Evolutionary conservation across 2,888 invertebrate genomes (phyloP), one percentile per base, ranked within the genome.

Genomic region (Brachyptera risi): DNA sequence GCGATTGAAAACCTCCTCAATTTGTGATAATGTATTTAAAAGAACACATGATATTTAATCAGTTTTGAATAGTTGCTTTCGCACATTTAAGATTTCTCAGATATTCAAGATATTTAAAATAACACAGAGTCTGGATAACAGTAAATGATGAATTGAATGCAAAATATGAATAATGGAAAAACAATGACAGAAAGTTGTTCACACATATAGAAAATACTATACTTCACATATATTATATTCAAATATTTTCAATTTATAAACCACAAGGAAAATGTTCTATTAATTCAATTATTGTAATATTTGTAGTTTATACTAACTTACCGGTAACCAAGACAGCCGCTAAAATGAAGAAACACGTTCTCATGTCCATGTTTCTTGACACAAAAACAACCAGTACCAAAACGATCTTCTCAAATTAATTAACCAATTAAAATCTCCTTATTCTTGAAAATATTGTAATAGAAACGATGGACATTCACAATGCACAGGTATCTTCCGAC

Each of bases 321-420:
- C 54, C 54, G 35, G 54, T 37, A 9, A 35, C 37, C 7, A 54
- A 15, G 19, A 54, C 35, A 3, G 54, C 37, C 11, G 23, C 31
- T 5, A 54, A 35, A 13, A 54, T 21, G 21, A 54, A 21, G 54
- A 54, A 7, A 37, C 21, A 21, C 11, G 54, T 54, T 11, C 19
- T 37, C 35, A 31, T 21, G 19, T 54, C 54, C 54, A 54, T 54
- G 27, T 3, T 37, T 54, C 35, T 54, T 19, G 35, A 11, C 35
- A 19, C 54, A 35, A 11, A 4, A 23, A 2, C 47, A 47, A 47
- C 47, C 21, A 47, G 21, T 21, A 19, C 15, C 19, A 31, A 31
- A 31, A 31, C 7, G 11, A 31, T 31, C 31, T 7, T 7, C 31
- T 31, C 31, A 7, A 7, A 11, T 31, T 31, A 31, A 31, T 11